phyloP scores from a whole-genome alignment of 2,888 invertebrate genomes.

The Seira ritae region DNA sequence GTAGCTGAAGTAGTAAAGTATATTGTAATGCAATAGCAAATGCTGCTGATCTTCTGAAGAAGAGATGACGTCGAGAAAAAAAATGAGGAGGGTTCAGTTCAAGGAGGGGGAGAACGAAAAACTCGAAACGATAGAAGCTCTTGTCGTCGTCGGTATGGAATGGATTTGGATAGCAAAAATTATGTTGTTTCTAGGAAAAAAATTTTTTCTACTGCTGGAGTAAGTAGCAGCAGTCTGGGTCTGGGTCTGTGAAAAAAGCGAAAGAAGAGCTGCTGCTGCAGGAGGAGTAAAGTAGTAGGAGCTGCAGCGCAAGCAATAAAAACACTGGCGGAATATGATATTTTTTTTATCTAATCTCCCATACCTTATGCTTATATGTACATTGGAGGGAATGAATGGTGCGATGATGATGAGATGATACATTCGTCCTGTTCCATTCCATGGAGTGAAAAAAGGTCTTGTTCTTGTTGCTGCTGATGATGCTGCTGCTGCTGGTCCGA shows the following conservation, averaged over 20 bases:
- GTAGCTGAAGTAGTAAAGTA: too few species aligned
- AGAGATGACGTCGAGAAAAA: neutral
- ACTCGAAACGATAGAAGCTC: too few species aligned
- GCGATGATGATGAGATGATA: neutral
- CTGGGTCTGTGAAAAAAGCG: neutral
- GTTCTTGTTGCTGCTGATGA: constrained; percentile 22
- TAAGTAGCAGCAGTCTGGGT: too few species aligned
- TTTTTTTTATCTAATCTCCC: constrained; percentile 5
- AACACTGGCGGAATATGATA: constrained; percentile 9
- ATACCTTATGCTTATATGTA: neutral
- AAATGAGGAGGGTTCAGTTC: constrained; percentile 14
- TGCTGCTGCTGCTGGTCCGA: constrained; percentile 6
- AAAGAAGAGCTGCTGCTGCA: neutral
- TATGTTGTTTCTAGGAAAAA: constrained; percentile 7
- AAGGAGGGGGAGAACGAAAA: constrained; percentile 13
- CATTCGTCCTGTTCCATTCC: neutral
- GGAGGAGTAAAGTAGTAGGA: neutral
- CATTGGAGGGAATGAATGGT: constrained; percentile 2
- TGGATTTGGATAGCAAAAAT: too few species aligned
- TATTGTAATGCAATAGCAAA: too few species aligned
- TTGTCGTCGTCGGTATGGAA: constrained; percentile 3
- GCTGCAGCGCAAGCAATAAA: neutral
- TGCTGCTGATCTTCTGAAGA: neutral
- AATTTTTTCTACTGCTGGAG: neutral
- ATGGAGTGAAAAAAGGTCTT: constrained; percentile 22